Evolutionary conservation across 2,888 invertebrate genomes (phyloP).

Genomic region (Endotricha flammealis): DNA sequence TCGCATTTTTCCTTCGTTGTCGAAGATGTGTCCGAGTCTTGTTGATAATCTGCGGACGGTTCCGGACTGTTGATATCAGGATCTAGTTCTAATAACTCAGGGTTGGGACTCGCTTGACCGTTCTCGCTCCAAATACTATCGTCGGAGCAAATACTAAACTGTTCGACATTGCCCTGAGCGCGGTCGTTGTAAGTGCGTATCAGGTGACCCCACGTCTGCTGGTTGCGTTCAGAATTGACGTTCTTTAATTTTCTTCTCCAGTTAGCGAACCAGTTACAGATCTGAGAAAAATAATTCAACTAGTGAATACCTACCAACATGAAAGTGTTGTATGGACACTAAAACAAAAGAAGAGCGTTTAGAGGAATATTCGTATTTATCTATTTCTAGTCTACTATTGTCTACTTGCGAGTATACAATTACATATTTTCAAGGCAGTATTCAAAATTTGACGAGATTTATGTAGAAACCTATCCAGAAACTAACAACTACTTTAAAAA

Average conservation of each 20-base stretch:
- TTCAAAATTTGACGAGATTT: too few relatives aligned
- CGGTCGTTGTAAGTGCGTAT: slow-evolving; percentile 85
- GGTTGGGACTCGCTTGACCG: slow-evolving; percentile 52
- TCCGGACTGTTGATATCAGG: slow-evolving; percentile 44
- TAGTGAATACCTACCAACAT: too few relatives aligned
- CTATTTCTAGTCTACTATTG: too few relatives aligned
- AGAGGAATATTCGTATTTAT: too few relatives aligned
- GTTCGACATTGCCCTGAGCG: slow-evolving; percentile 87
- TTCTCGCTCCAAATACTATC: slow-evolving; percentile 88
- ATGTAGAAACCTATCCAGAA: too few relatives aligned
- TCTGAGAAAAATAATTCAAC: slow-evolving; percentile 68
- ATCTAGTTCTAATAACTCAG: slow-evolving; percentile 41
- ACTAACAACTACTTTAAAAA: too few relatives aligned
- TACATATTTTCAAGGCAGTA: too few relatives aligned
- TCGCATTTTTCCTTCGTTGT: slow-evolving; percentile 48
- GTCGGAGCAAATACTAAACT: slow-evolving; percentile 87
- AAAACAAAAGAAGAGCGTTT: too few relatives aligned
- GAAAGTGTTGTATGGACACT: too few relatives aligned
- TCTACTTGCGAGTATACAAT: too few relatives aligned
- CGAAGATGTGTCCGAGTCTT: slow-evolving; percentile 50
- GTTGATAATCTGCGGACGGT: slow-evolving; percentile 40
- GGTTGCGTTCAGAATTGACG: slow-evolving; percentile 82
- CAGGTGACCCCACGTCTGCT: slow-evolving; percentile 85
- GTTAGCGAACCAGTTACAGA: slow-evolving; percentile 91
- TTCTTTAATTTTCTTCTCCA: slow-evolving; percentile 89